A percentile compares a stretch with the other conserved stretches of the same genome.
Evolutionary conservation across 2,888 invertebrate genomes (phyloP).

Genomic region (Microplitis deprimator): DNA sequence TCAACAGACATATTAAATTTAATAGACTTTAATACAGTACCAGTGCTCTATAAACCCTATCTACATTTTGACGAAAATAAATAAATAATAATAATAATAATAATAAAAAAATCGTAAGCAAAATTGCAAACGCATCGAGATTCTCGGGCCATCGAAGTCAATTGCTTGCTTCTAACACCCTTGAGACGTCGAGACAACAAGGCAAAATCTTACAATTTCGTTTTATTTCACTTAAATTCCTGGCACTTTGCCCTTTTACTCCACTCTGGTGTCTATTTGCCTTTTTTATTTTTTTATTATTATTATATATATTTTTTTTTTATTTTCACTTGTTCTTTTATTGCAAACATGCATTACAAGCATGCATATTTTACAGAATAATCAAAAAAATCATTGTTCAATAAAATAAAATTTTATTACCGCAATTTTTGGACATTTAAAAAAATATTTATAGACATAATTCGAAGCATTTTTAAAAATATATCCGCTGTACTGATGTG

Average conservation of each 20-base stretch:
- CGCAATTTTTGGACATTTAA: no score
- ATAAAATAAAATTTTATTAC: not conserved
- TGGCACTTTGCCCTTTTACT: slow-evolving; percentile 32
- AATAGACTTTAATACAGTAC: not conserved
- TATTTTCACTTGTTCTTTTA: slow-evolving; percentile 14
- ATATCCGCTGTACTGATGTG: no score
- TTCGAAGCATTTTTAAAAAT: no score
- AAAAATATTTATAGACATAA: no score
- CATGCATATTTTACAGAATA: not conserved
- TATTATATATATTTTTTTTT: not conserved
- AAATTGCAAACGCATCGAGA: slow-evolving; percentile 24
- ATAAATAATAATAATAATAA: not conserved
- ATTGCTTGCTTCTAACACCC: slow-evolving; percentile 13
- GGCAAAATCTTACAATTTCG: slow-evolving; percentile 16
- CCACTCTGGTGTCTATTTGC: not conserved
- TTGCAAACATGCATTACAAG: not conserved
- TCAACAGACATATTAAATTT: not conserved
- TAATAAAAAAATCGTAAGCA: not conserved
- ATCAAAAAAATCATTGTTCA: not conserved
- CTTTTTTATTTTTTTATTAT: not conserved
- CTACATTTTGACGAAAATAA: no score
- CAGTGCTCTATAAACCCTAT: not conserved
- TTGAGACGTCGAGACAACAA: not conserved
- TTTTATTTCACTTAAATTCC: slow-evolving; percentile 14
- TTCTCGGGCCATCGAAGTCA: slow-evolving; percentile 26